These are phyloP conservation scores for Muscicapa adusta DNA, from an alignment of 2,113 vertebrate genomes.

Conservation along the genomic window DNA sequence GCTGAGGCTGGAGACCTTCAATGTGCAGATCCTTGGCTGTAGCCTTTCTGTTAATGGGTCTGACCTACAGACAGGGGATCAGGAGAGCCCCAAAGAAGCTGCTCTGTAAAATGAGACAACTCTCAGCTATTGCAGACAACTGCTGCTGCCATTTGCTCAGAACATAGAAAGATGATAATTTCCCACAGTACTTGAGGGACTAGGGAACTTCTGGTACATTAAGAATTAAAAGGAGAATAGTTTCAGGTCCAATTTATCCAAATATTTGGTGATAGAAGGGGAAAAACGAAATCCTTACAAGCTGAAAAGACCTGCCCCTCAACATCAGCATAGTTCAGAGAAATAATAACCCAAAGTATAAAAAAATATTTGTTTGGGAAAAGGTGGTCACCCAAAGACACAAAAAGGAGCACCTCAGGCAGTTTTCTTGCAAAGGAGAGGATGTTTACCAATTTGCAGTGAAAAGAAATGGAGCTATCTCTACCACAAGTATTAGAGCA, in stretches of 20 bases:
- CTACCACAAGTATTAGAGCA: background rate
- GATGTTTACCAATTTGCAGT: background rate
- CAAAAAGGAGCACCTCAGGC: background rate
- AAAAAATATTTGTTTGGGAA: background rate
- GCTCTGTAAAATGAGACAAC: background rate
- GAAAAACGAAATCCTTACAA: background rate
- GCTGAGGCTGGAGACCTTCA: slow-evolving; percentile 16
- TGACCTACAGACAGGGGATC: background rate
- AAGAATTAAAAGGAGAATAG: background rate
- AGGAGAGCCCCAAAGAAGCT: background rate
- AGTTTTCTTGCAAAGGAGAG: background rate
- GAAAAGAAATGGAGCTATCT: background rate
- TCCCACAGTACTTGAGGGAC: background rate
- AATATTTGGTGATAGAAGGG: background rate
- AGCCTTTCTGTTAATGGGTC: background rate
- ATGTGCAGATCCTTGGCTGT: slow-evolving; percentile 1
- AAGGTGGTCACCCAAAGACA: background rate
- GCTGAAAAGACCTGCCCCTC: background rate
- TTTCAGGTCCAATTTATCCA: background rate
- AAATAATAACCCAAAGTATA: background rate
- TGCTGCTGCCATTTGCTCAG: background rate
- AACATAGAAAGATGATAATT: background rate
- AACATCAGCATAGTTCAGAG: background rate
- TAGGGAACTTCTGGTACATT: background rate
- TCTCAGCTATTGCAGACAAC: background rate